These are phyloP conservation scores for Stomatorhinus walkeri DNA, from an alignment of 2,797 vertebrate genomes.

Conservation along the genomic window DNA sequence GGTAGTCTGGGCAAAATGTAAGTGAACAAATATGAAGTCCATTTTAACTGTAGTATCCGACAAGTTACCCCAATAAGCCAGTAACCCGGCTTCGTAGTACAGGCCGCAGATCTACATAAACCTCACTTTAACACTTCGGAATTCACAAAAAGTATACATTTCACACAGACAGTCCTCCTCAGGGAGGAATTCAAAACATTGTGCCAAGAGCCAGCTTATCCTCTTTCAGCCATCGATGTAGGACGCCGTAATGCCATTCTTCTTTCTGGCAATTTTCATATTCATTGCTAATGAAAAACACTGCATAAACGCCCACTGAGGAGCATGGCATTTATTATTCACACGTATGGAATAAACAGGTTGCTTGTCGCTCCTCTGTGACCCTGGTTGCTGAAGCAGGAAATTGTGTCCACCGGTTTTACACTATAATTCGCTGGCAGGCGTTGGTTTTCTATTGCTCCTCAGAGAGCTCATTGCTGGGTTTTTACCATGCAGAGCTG, in stretches of 20 bases:
- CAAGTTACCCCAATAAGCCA: too few relatives aligned
- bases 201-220: not conserved
- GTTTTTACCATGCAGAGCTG: not conserved
- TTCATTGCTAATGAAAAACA: constrained; percentile 3
- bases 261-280: constrained; percentile 4
- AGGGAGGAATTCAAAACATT: not conserved
- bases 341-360: not conserved
- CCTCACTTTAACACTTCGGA: not conserved
- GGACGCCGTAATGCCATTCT: not conserved
- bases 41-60: too few relatives aligned
- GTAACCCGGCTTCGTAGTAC: too few relatives aligned
- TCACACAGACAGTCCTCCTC: not conserved
- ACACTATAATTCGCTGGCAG: not conserved
- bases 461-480: not conserved
- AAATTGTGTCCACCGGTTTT: not conserved
- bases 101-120: not conserved
- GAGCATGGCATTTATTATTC: not conserved
- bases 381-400: not conserved
- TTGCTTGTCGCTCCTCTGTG: not conserved
- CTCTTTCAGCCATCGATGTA: not conserved
- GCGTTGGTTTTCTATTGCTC: too few relatives aligned
- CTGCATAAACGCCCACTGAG: not conserved
- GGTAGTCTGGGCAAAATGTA: too few relatives aligned
- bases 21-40: too few relatives aligned
- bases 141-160: not conserved